Conservation (phyloP, 1,140 invertebrate species). For the Diprion similis region DNA sequence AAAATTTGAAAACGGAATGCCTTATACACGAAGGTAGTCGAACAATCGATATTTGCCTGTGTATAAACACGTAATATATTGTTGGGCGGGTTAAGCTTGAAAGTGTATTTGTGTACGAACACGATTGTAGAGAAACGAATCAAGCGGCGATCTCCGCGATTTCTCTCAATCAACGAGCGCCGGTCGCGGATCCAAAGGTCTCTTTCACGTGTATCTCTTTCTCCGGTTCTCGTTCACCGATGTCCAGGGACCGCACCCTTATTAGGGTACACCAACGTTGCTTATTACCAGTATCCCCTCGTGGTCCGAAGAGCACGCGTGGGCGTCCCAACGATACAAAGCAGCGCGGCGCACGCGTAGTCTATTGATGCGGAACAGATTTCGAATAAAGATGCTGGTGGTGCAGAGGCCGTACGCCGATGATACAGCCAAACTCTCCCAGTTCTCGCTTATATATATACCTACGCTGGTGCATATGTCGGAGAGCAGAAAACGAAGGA, state of each 20-base stretch:
- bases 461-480: too few species aligned
- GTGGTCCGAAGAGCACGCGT: not conserved
- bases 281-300: not conserved
- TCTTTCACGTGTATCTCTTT: not conserved
- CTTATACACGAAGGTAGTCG: too few species aligned
- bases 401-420: too few species aligned
- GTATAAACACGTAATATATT: not conserved
- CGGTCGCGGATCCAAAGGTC: not conserved
- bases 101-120: not conserved
- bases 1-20: too few species aligned
- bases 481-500: not conserved
- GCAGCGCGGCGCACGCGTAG: not conserved
- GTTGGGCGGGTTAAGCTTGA: not conserved
- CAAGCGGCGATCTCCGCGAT: not conserved
- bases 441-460: too few species aligned
- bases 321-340: not conserved
- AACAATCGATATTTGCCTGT: too few species aligned
- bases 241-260: constrained; percentile 6
- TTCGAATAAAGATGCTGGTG: not conserved
- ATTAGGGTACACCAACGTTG: not conserved
- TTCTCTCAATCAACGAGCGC: not conserved
- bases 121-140: not conserved
- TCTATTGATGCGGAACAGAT: constrained; percentile 5
- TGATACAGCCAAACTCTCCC: not conserved
- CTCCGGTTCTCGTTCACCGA: not conserved